Base-by-base conservation (phyloP, 2,113 vertebrate species). In the Uria aalge region DNA sequence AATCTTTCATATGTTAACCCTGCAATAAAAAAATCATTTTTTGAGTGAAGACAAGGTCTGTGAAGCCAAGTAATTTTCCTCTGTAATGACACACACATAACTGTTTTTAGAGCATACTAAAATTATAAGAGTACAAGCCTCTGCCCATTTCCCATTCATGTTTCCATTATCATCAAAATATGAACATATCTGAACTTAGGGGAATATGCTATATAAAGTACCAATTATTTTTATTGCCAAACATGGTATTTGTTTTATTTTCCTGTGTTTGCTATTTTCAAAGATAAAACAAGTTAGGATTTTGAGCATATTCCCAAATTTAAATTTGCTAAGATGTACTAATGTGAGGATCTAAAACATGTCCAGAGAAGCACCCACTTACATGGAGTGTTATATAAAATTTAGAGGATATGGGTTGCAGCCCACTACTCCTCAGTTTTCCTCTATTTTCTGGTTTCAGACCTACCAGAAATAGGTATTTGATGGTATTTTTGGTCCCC, bases 401-500 rank as follows among this genome's bases (percentile, higher is more conserved):
- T 84, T 56, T 53, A 45, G 66, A 75, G 40, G 68, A 69, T 88
- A 52, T 32, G 55, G 67, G 56, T n/a, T 91, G 56, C 79, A 94
- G 77, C 71, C 73, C 73, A 83, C 57, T 56, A 34, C 20, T 91
- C 45, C 67, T 88, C 68, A 68, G n/a, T 56, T 56, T 81, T 76
- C 20, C 48, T 47, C 15, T 32, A 77, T 62, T 83, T 78, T 17
- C 73, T 80, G 21, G 4, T 63, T 94, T 87, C 52, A 76, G 43
- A 80, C 55, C 43, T 80, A 53, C 32, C 29, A 89, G 47, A 92
- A 95, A 84, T 81, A 81, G 11, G 21, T 72, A 52, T 86, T 73
- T 82, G 45, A 53, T 76, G 77, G 62, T 88, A 90, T 88, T 96
- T 97, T 88, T 76, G 48, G 47, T 91, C 87, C 48, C 17, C 21